Conservation (phyloP, 2,888 invertebrate genomes). For the Melolontha melolontha region DNA sequence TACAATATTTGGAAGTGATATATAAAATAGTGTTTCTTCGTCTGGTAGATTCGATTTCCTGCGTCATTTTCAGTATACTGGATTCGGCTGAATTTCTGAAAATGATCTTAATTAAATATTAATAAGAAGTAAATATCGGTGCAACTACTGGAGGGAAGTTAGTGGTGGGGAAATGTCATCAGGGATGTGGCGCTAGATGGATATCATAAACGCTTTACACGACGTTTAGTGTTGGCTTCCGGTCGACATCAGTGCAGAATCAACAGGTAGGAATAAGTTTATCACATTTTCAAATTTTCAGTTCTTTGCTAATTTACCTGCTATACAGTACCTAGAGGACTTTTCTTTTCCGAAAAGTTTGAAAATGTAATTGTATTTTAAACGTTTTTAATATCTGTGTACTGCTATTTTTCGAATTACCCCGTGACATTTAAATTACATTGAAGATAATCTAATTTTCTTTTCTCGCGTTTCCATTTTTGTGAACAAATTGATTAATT, state of each 20-base stretch:
- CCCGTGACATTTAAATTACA: background rate
- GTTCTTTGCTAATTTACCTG: background rate
- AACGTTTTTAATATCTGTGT: background rate
- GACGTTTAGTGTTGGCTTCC: slow-evolving; percentile 48
- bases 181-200: slow-evolving; percentile 38
- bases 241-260: slow-evolving; percentile 44
- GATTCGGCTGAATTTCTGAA: background rate
- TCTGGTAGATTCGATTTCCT: background rate
- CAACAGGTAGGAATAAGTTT: slow-evolving; percentile 50
- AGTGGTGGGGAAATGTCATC: slow-evolving; percentile 40
- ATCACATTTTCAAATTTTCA: slow-evolving; percentile 7
- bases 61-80: background rate
- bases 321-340: too few species aligned
- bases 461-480: background rate
- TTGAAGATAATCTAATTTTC: slow-evolving; percentile 11
- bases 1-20: too few species aligned
- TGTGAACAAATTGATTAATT: slow-evolving; percentile 10
- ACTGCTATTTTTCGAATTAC: background rate
- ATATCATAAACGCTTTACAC: slow-evolving; percentile 38
- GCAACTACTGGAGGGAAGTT: background rate
- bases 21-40: too few species aligned
- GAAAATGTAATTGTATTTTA: background rate
- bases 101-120: slow-evolving; percentile 39
- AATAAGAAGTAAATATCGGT: slow-evolving; percentile 37
- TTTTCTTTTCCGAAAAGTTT: background rate